Conservation (phyloP, 2,888 invertebrate genomes). For the Dicycla oo region DNA sequence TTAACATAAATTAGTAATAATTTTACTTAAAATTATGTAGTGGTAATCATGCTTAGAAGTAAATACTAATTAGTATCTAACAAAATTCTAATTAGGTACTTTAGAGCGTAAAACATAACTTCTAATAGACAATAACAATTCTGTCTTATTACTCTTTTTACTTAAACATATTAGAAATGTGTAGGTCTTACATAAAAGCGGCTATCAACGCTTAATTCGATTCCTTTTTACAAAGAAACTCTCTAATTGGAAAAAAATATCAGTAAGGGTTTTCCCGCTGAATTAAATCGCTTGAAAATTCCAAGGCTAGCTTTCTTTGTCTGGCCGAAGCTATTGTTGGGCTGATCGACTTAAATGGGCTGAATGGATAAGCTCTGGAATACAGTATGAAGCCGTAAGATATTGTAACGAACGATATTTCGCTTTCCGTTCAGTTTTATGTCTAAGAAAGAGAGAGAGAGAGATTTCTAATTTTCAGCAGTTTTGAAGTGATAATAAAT, state of each 20-base stretch:
- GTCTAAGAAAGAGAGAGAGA: conserved; percentile 1
- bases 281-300: conserved; percentile 67
- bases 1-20: conserved; percentile 5
- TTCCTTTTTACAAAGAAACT: conserved; percentile 38
- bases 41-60: conserved; percentile 3
- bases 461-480: not conserved
- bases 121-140: conserved; percentile 25
- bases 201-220: conserved; percentile 47
- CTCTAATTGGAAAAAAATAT: conserved; percentile 69
- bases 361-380: conserved; percentile 65
- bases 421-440: conserved; percentile 40
- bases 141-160: conserved; percentile 39
- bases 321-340: conserved; percentile 58
- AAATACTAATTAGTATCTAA: conserved; percentile 10
- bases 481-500: conserved; percentile 4
- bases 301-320: conserved; percentile 57
- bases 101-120: conserved; percentile 29
- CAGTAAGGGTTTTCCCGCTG: conserved; percentile 58
- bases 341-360: conserved; percentile 65
- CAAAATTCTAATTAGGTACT: conserved; percentile 30
- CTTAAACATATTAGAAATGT: conserved; percentile 48
- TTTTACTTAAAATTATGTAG: conserved; percentile 6
- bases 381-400: conserved; percentile 61
- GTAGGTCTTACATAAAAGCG: conserved; percentile 36
- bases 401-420: conserved; percentile 58